Conservation (phyloP, 2,888 invertebrate species). For the Oscheius myriophilus region DNA sequence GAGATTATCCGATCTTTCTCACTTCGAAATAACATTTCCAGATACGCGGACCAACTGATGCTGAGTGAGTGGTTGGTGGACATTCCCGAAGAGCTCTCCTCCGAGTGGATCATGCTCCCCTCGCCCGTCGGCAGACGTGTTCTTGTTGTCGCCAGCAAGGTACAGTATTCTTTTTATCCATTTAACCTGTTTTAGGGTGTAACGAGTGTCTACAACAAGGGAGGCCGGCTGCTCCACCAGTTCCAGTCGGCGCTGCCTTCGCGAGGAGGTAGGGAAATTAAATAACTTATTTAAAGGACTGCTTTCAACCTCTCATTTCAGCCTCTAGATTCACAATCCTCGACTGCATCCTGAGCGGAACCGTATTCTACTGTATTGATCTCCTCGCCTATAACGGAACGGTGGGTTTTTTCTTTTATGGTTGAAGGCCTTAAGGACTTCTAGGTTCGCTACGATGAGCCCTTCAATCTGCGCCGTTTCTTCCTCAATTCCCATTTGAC, state of each 20-base stretch:
- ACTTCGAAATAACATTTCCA: too few species aligned
- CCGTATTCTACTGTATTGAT: constrained; percentile 83
- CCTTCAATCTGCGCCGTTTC: constrained; percentile 83
- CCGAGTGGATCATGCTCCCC: constrained; percentile 75
- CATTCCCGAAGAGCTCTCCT: constrained; percentile 77
- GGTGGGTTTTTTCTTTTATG: background rate
- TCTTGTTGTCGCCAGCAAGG: constrained; percentile 83
- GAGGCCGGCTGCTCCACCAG: constrained; percentile 71
- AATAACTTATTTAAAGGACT: constrained; percentile 69
- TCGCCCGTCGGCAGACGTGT: constrained; percentile 86
- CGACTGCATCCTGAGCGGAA: constrained; percentile 83
- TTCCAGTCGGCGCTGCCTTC: constrained; percentile 79
- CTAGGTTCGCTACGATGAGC: constrained; percentile 32
- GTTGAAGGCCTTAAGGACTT: background rate
- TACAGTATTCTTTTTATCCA: constrained; percentile 50
- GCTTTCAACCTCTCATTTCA: too few species aligned
- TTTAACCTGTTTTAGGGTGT: constrained; percentile 75
- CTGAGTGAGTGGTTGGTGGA: constrained; percentile 92
- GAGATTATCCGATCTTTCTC: too few species aligned
- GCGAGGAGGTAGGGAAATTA: constrained; percentile 19
- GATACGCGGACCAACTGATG: constrained; percentile 77
- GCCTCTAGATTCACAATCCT: constrained; percentile 78
- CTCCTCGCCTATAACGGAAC: constrained; percentile 79
- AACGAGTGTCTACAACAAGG: constrained; percentile 73
- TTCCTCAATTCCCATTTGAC: constrained; percentile 82